These are phyloP conservation scores for Halictus quadricinctus DNA, from an alignment of 2,888 invertebrate species.

Conservation along the genomic window DNA sequence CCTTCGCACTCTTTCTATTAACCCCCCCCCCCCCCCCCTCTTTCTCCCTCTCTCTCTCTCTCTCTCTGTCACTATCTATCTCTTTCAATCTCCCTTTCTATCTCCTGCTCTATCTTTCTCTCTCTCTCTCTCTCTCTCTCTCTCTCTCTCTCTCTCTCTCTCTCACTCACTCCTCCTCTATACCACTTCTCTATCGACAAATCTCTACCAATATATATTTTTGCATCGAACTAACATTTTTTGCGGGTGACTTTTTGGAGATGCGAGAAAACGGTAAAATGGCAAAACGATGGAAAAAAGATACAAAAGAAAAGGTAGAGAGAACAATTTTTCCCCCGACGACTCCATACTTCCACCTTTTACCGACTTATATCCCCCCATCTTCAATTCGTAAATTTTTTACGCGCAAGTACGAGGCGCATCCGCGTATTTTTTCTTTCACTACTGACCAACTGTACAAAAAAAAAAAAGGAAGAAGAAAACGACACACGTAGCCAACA, in stretches of 20 bases:
- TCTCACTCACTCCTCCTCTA: not conserved
- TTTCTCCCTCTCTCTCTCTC: not conserved
- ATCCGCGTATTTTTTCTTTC: constrained; percentile 37
- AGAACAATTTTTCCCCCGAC: constrained; percentile 53
- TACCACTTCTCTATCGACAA: not conserved
- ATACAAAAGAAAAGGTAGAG: not conserved
- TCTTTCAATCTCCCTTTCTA: not conserved
- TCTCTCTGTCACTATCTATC: not conserved
- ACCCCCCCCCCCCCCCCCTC: not conserved
- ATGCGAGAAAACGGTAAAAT: constrained; percentile 44
- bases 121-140: not conserved
- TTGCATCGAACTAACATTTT: constrained; percentile 67
- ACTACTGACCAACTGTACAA: constrained; percentile 46
- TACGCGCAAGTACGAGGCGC: constrained; percentile 30
- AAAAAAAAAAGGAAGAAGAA: not conserved
- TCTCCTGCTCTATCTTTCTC: not conserved
- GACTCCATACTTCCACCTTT: constrained; percentile 48
- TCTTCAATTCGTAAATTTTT: constrained; percentile 64
- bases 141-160: not conserved
- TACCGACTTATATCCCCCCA: constrained; percentile 55
- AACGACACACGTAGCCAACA: constrained; percentile 45
- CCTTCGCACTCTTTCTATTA: constrained; percentile 2
- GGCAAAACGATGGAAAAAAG: not conserved
- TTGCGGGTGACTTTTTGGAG: constrained; percentile 72
- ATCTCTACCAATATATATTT: constrained; percentile 47